A percentile compares a stretch with the other conserved stretches of the same genome.
Evolutionary conservation across 2,888 invertebrate species (phyloP).

Genomic region (Halocaridina rubra): DNA sequence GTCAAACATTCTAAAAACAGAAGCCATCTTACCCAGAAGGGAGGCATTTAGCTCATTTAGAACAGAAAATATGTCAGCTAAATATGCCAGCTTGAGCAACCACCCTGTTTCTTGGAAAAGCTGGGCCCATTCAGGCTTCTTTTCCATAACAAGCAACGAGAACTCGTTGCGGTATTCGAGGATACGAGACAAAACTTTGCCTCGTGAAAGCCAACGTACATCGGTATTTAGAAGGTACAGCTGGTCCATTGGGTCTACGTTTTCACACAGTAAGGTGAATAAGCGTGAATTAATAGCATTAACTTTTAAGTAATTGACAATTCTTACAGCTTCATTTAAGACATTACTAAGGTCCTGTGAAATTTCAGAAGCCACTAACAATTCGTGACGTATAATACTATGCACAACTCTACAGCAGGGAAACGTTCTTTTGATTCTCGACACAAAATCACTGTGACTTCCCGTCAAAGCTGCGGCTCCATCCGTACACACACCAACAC

Average conservation of each 20-base stretch:
- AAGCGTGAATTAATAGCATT: background rate
- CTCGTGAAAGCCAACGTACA: background rate
- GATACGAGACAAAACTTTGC: background rate
- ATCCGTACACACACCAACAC: background rate
- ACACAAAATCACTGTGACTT: conserved; percentile 12
- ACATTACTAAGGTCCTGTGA: conserved; percentile 12
- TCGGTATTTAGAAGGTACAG: background rate
- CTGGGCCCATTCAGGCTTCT: too few species aligned
- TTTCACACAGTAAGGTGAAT: background rate
- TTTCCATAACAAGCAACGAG: background rate
- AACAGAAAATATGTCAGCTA: too few species aligned
- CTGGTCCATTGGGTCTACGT: background rate
- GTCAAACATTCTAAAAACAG: too few species aligned
- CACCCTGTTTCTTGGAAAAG: too few species aligned
- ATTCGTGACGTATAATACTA: conserved; percentile 19
- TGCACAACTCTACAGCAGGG: conserved; percentile 15
- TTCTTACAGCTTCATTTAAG: background rate
- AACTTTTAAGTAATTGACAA: conserved; percentile 20
- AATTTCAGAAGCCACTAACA: conserved; percentile 6
- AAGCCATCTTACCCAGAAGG: too few species aligned
- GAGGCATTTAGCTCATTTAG: too few species aligned
- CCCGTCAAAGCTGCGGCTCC: conserved; percentile 19
- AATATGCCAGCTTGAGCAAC: too few species aligned
- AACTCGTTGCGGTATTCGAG: background rate
- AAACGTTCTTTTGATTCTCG: conserved; percentile 7